Evolutionary conservation across 2,797 vertebrate species (phyloP), one percentile per base, ranked within the genome.

Genomic region (Phataginus tricuspis): DNA sequence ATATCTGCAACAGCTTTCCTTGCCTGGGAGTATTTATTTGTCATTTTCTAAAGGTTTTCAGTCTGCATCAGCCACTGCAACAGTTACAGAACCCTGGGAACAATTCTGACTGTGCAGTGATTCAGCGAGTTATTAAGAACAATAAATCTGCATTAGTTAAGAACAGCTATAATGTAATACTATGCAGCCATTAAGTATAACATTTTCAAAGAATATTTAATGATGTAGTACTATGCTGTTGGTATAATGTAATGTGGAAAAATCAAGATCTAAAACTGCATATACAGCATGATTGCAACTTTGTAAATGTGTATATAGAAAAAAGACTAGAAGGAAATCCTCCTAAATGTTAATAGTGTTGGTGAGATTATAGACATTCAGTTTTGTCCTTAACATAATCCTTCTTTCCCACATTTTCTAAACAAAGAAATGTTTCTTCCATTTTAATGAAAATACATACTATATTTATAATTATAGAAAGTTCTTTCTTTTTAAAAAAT

Each of bases 141-240:
- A 89, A 95, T 94, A 95, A 94, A 96, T 94, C 83, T 95, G 64
- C 31, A 49, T 95, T 91, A 90, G 89, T 91, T 97, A 92, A 92
- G 92, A 95, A 96, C 77, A 90, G 68, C 90, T 96, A 9, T 90
- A 78, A 90, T 94, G n/a, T 78, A 90, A 71, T 77, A 94, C 80
- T 88, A 92, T 63, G 45, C 55, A 88, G 53, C 90, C 77, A 95
- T 95, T 92, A 86, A 86, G 31, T 85, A 14, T 89, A 94, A 92
- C 68, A 51, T 88, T 95, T 87, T 95, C 51, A 94, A 94, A 86
- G 82, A 83, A 61, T 95, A 71, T 91, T 93, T 95, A 96, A 93
- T 92, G 79, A 72, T 45, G n/a, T 57, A 29, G 74, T 88, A 95
- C 96, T 94, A 92, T 82, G 49, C 59, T 69, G 64, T 10, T 53